A percentile compares a stretch with the other conserved stretches of the same genome.
Conservation (phyloP, 2,113 vertebrate genomes). For the Calyptomena viridis region DNA sequence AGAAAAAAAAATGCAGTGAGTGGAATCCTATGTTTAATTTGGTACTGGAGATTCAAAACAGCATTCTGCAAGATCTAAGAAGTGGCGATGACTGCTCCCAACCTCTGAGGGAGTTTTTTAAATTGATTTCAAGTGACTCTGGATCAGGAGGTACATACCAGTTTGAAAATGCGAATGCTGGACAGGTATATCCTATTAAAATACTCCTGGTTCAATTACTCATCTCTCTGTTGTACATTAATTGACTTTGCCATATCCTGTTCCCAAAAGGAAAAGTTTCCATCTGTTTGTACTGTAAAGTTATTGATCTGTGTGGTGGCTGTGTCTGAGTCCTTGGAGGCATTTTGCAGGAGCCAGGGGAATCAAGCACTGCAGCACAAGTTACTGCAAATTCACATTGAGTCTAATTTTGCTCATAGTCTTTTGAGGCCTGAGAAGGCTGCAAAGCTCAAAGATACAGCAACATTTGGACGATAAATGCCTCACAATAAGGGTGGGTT, state of each 20-base stretch:
- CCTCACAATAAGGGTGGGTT: background rate
- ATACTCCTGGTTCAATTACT: constrained; percentile 31
- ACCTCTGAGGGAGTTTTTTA: background rate
- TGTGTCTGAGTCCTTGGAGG: background rate
- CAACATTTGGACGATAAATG: background rate
- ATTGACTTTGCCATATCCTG: background rate
- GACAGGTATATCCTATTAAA: background rate
- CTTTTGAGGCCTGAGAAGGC: background rate
- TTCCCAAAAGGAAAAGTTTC: constrained; percentile 29
- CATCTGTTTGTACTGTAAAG: background rate
- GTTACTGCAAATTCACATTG: background rate
- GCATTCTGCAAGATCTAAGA: background rate
- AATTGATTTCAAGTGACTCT: background rate
- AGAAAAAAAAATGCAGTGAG: background rate
- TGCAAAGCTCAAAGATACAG: background rate
- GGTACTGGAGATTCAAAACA: background rate
- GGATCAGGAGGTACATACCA: background rate
- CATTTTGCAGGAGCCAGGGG: background rate
- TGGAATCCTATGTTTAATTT: background rate
- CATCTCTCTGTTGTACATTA: constrained; percentile 6
- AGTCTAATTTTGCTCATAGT: background rate
- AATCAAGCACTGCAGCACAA: fast-evolving
- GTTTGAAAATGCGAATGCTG: constrained; percentile 15
- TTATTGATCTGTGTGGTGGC: constrained; percentile 2
- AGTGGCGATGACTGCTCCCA: background rate